Conservation (phyloP, 2,888 invertebrate genomes). For the Habroteleia sp. region DNA sequence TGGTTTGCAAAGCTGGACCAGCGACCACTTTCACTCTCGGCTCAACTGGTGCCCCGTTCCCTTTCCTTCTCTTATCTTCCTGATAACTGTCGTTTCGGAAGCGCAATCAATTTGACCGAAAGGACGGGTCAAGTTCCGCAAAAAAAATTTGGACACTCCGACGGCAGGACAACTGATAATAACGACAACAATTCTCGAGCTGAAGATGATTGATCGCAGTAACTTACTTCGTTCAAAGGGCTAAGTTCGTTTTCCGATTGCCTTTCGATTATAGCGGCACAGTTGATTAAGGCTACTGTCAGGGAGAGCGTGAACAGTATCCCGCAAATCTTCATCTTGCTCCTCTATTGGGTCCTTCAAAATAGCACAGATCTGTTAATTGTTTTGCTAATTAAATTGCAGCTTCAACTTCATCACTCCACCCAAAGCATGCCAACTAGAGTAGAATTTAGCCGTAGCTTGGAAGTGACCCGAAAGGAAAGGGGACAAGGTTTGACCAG, state of each 20-base stretch:
- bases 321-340: conserved; percentile 72
- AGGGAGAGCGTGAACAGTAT: conserved; percentile 69
- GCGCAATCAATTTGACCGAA: conserved; percentile 23
- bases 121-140: background rate
- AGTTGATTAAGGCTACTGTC: conserved; percentile 67
- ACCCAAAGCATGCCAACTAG: too few species aligned
- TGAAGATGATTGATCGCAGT: background rate
- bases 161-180: too few species aligned
- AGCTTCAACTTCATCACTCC: too few species aligned
- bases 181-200: conserved; percentile 25
- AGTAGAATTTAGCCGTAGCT: too few species aligned
- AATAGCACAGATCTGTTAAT: conserved; percentile 21
- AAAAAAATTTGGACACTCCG: too few species aligned
- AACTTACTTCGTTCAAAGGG: conserved; percentile 79
- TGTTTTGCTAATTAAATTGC: too few species aligned
- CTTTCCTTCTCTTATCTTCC: conserved; percentile 66
- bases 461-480: too few species aligned
- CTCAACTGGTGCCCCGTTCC: conserved; percentile 62
- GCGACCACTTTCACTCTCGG: conserved; percentile 76
- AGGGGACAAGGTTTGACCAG: too few species aligned
- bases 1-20: conserved; percentile 65
- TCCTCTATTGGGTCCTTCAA: conserved; percentile 19
- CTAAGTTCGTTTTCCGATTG: conserved; percentile 74
- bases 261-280: conserved; percentile 74
- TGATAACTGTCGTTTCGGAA: conserved; percentile 39